These are phyloP conservation scores for Drosophila ochracea DNA, from an alignment of 2,888 invertebrate species.

Conservation along the genomic window DNA sequence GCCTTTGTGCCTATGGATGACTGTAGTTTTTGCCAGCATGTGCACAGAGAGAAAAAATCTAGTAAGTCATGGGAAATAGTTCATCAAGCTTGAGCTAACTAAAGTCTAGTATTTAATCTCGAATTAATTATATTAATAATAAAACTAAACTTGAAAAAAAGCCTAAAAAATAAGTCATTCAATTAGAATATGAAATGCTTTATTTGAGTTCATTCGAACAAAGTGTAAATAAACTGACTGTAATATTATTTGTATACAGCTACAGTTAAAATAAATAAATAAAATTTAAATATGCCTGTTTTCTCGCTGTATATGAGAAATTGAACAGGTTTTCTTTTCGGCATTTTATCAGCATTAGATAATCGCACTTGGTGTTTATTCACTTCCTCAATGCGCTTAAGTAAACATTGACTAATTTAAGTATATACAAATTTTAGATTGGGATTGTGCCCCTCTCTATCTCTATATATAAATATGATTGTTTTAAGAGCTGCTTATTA, in stretches of 20 bases:
- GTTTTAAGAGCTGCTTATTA: conserved; percentile 39
- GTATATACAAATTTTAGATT: conserved; percentile 13
- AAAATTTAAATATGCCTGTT: neutral
- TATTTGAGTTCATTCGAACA: too few species aligned
- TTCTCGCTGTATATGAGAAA: neutral
- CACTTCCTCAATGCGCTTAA: conserved; percentile 59
- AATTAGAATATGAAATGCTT: neutral
- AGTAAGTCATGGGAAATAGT: neutral
- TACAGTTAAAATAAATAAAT: neutral
- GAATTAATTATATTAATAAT: neutral
- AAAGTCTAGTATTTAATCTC: neutral
- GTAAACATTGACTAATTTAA: conserved; percentile 52
- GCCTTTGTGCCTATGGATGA: conserved; percentile 42
- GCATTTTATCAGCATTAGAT: conserved; percentile 36
- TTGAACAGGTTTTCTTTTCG: conserved; percentile 12
- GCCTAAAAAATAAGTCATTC: neutral
- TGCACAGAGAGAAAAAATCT: neutral
- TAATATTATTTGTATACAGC: neutral
- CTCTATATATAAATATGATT: conserved; percentile 32
- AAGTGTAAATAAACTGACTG: too few species aligned
- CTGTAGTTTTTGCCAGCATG: conserved; percentile 5
- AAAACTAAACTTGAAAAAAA: neutral
- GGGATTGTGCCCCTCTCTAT: conserved; percentile 28
- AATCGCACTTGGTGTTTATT: conserved; percentile 36
- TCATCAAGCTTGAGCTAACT: neutral